Evolutionary conservation across 1,140 invertebrate genomes (phyloP), one percentile per base, ranked within the genome.

Genomic region (Ridgeia piscesae): DNA sequence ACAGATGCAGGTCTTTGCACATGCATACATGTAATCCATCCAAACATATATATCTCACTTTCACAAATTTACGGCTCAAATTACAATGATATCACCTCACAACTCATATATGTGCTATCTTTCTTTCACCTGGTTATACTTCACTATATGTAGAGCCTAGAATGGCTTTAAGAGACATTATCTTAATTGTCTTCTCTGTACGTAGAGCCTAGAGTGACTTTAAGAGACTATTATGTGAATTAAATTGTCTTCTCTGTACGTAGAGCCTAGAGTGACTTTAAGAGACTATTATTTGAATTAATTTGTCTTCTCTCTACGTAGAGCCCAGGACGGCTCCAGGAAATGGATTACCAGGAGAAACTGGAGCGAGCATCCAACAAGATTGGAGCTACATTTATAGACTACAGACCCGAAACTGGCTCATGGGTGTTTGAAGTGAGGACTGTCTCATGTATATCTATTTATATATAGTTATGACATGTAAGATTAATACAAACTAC

Each of bases 351-450:
- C 96, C 97, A 98, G 94, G 97, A 97, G 27, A 98, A 98, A 95
- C 95, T 99, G 88, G 97, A 98, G 88, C 96, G 97, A 91, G 97
- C 98, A 4, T 98, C 98, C 92, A 97, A 97, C 90, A 98, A 98
- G 94, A 97, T 99, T 94, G 97, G 97, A 91, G 98, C 98, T 0
- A 97, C 97, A 91, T 99, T 99, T 95, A 97, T 99, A 31, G 99
- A 99, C 94, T 99, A 99, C 95, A 96, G 98, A 0, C 98, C 99
- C 0, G 98, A 98, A 95, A 99, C 98, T 88, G 99, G 99, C 14
- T 99, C 98, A 33, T 99, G 99, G 99, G 98, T 97, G 89, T 97
- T 97, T 95, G 97, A 92, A 91, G 34, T 58, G 92, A 92, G 48
- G 34, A 6, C 48, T 17, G 34, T 77, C 34, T 91, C 17, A 91